A percentile compares a stretch with the other conserved stretches of the same genome.
Evolutionary conservation across 2,888 invertebrate genomes (phyloP).

Genomic region (Cataglyphis livida): DNA sequence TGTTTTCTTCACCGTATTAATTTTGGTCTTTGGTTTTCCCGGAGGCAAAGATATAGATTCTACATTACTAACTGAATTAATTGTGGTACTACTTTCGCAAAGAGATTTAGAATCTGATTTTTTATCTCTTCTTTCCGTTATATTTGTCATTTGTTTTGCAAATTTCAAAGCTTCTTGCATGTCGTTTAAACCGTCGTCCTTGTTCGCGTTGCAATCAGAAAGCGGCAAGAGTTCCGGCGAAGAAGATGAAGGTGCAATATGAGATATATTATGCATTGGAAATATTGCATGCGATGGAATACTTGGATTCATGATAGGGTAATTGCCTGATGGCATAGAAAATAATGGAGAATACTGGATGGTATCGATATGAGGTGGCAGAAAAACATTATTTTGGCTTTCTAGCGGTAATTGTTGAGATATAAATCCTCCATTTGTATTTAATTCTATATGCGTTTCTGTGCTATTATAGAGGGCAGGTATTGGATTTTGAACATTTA

Average conservation of each 20-base stretch:
- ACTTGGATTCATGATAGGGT: neutral
- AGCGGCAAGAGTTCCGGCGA: neutral
- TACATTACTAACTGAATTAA: neutral
- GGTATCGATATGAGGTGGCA: conserved; percentile 35
- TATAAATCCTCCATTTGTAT: conserved; percentile 52
- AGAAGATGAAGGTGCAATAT: neutral
- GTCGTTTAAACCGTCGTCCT: conserved; percentile 79
- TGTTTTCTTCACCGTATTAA: conserved; percentile 21
- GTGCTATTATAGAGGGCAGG: neutral
- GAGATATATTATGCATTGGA: neutral
- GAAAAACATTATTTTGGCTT: conserved; percentile 44
- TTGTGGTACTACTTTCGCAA: neutral
- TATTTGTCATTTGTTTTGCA: conserved; percentile 80
- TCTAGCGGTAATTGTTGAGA: conserved; percentile 63
- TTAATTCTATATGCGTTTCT: conserved; percentile 9
- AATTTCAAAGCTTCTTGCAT: conserved; percentile 83
- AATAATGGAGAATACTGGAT: conserved; percentile 17
- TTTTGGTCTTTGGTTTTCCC: conserved; percentile 47
- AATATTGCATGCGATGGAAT: neutral
- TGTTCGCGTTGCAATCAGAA: conserved; percentile 25
- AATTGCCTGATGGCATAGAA: neutral
- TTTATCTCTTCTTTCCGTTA: conserved; percentile 65
- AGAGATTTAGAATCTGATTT: neutral
- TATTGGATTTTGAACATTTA: conserved; percentile 10
- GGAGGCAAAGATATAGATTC: neutral